A percentile compares a stretch with the other conserved stretches of the same genome.
Conservation (phyloP, 2,888 invertebrate species). For the Argyra leucocephala region DNA sequence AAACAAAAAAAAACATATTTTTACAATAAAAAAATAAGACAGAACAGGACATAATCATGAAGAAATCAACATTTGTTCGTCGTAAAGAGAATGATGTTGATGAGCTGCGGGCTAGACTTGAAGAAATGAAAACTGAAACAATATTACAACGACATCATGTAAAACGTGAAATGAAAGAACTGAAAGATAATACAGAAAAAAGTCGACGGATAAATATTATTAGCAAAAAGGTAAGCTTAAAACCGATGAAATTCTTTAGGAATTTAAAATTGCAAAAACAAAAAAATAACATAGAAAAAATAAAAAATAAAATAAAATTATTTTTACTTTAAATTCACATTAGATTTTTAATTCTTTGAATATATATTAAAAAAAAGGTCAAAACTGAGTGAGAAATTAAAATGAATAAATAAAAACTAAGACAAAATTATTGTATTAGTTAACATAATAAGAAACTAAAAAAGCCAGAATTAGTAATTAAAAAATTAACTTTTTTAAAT, state of each 20-base stretch:
- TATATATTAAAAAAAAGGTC: not conserved
- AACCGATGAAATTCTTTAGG: not conserved
- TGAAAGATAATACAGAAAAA: not conserved
- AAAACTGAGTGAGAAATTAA: not conserved
- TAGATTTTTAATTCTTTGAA: no score
- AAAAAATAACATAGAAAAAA: no score
- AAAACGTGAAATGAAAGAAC: conserved; percentile 3
- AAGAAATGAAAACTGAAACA: conserved; percentile 6
- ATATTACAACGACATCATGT: conserved; percentile 4
- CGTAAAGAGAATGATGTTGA: conserved; percentile 6
- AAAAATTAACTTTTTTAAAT: no score
- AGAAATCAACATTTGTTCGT: not conserved
- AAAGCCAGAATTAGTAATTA: not conserved
- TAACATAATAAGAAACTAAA: not conserved
- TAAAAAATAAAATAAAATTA: no score
- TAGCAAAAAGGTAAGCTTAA: conserved; percentile 6
- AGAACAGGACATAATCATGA: not conserved
- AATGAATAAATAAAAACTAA: not conserved
- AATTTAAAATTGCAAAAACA: no score
- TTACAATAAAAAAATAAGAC: no score
- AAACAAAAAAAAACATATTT: no score
- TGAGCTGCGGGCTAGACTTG: not conserved
- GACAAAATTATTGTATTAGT: not conserved
- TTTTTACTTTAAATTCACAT: no score
- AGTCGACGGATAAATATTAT: conserved; percentile 4